Conservation (phyloP, 1,140 invertebrate species). For the Doryteuthis pealeii region DNA sequence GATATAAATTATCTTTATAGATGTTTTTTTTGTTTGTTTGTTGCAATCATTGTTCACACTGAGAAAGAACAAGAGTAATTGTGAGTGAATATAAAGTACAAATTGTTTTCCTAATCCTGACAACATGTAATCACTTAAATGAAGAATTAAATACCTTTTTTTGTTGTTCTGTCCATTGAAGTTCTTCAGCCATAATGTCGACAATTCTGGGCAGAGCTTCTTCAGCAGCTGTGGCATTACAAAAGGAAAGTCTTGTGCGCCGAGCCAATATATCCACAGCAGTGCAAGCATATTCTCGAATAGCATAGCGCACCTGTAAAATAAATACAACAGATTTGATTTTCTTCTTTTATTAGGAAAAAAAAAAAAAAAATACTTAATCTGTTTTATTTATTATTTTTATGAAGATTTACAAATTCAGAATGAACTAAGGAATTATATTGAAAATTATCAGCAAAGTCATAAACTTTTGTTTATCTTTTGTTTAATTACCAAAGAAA, state of each 20-base stretch:
- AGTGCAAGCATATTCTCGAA: conserved; percentile 93
- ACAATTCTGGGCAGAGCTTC: conserved; percentile 91
- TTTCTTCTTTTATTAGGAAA: conserved; percentile 12
- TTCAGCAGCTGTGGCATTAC: conserved; percentile 91
- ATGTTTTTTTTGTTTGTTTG: too few species aligned
- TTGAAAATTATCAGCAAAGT: too few species aligned
- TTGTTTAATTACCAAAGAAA: too few species aligned
- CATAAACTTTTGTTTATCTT: too few species aligned
- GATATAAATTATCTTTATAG: too few species aligned
- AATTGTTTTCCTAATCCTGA: too few species aligned
- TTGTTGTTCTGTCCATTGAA: conserved; percentile 84
- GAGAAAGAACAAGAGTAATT: too few species aligned
- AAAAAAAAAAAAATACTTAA: not conserved
- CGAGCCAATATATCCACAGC: conserved; percentile 96
- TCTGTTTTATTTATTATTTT: not conserved
- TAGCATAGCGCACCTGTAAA: conserved; percentile 79
- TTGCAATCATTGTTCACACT: too few species aligned
- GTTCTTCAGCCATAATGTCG: conserved; percentile 94
- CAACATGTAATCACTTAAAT: too few species aligned
- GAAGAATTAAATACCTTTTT: conserved; percentile 47
- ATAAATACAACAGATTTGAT: conserved; percentile 16
- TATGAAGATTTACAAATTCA: too few species aligned
- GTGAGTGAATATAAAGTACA: too few species aligned
- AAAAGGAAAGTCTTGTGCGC: conserved; percentile 87
- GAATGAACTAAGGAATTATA: too few species aligned